Percentiles rank a stretch among this genome's conserved stretches.
Conservation (phyloP, 2,888 invertebrate genomes). For the Caenorhabditis imperialis region DNA sequence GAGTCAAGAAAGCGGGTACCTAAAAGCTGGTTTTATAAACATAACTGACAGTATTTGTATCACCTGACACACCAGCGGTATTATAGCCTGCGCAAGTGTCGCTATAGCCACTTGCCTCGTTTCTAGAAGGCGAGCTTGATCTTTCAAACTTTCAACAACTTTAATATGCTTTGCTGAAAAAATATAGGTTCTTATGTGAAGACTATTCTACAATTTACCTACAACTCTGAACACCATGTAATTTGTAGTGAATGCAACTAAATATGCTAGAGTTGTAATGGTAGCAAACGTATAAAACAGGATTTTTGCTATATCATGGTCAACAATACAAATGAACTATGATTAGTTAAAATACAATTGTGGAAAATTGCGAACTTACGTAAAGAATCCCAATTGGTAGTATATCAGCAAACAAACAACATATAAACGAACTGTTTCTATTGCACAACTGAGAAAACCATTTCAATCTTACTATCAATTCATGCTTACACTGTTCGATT, state of each 20-base stretch:
- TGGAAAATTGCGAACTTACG: too few species aligned
- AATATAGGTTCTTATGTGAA: neutral
- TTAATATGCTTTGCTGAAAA: constrained; percentile 67
- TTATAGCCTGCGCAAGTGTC: constrained; percentile 70
- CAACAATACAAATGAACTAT: constrained; percentile 62
- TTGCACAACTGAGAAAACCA: constrained; percentile 60
- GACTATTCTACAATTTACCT: constrained; percentile 31
- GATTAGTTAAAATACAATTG: neutral
- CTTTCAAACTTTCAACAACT: constrained; percentile 68
- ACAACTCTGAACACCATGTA: constrained; percentile 70
- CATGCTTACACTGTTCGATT: too few species aligned
- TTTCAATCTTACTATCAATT: too few species aligned
- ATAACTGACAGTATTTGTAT: neutral
- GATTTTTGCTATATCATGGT: constrained; percentile 62
- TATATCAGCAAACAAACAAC: constrained; percentile 66
- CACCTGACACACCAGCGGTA: constrained; percentile 73
- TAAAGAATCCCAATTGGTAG: constrained; percentile 64
- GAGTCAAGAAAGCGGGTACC: constrained; percentile 72
- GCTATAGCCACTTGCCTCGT: constrained; percentile 73
- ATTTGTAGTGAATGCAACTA: constrained; percentile 70
- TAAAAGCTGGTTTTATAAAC: constrained; percentile 30
- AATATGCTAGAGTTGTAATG: constrained; percentile 66
- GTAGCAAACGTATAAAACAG: constrained; percentile 67
- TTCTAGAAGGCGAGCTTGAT: constrained; percentile 66
- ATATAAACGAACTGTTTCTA: constrained; percentile 63